Evolutionary conservation across 2,888 invertebrate genomes (phyloP), one percentile per base, ranked within the genome.

Genomic region (Anorthoa munda): DNA sequence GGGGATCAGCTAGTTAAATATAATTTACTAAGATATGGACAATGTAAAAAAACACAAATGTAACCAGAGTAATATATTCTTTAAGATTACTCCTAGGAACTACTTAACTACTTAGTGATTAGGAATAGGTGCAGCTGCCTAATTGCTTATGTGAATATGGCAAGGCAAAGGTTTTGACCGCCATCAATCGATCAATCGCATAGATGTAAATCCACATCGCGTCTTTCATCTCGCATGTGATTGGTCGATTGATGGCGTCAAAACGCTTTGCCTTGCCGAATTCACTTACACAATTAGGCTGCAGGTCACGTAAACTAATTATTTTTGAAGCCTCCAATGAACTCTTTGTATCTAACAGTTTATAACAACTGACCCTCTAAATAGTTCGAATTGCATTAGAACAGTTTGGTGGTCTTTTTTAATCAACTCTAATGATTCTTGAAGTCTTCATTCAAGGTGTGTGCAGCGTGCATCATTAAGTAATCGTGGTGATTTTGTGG

Each of bases 361-460:
- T 15, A 46, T 78, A 56, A 77, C 45, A 53, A 55, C 50, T 18
- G 66, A 56, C 9, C 5, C 39, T 82, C 70, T 66, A 79, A 82
- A 71, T 23, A 51, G 26, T 45, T 58, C 39, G 77, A 66, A 82
- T 71, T 58, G 18, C 1, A 23, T 79, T 77, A 79, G 58, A 39
- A 58, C 53, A 21, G 21, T 51, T 64, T 63, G 71, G 66, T 26
- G 77, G 66, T 61, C 56, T 61, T 56, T 55, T 53, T 17, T 55
- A 59, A 73, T 50, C 13, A 65, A 53, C 45, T 56, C 23, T 46
- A 55, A 59, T 11, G 13, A 55, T 18, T 48, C 17, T 48, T 67
- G 23, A n/a, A 31, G 46, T 65, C 17, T 17, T 48, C 0, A 39
- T 45, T 75, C 23, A 65, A 56, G 26, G 55, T 26, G 63, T 17